These are phyloP conservation scores for Oryzias woworae DNA, from an alignment of 2,113 vertebrate species.

Conservation along the genomic window DNA sequence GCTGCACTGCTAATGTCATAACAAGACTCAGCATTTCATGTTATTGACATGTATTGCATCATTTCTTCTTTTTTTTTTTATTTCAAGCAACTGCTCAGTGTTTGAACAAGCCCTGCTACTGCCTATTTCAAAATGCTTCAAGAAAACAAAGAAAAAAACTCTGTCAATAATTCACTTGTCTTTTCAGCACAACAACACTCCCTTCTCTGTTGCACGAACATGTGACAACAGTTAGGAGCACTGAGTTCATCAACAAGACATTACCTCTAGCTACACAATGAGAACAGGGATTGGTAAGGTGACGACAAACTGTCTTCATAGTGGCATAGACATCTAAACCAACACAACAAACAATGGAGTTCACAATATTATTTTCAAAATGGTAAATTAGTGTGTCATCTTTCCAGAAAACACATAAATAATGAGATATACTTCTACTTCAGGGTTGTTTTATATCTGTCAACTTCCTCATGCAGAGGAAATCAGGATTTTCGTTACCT, in stretches of 20 bases:
- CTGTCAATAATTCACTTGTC: constrained; percentile 30
- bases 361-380: neutral
- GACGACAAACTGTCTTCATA: constrained; percentile 1
- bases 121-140: constrained; percentile 49
- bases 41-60: constrained; percentile 40
- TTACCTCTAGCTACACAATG: constrained; percentile 12
- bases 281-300: neutral
- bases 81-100: constrained; percentile 30
- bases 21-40: constrained; percentile 54
- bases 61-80: constrained; percentile 14
- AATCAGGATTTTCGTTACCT: constrained; percentile 76
- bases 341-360: neutral
- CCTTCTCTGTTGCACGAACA: constrained; percentile 6
- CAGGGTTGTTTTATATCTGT: neutral
- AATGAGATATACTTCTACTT: neutral
- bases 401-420: neutral
- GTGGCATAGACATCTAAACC: neutral
- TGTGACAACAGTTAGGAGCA: constrained; percentile 16
- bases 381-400: neutral
- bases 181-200: constrained; percentile 45
- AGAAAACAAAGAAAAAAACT: constrained; percentile 15
- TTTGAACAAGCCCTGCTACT: constrained; percentile 43
- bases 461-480: constrained; percentile 1
- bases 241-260: constrained; percentile 8
- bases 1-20: constrained; percentile 10